phyloP scores from a whole-genome alignment of 2,888 invertebrate genomes.

The Epinotia brunnichana region DNA sequence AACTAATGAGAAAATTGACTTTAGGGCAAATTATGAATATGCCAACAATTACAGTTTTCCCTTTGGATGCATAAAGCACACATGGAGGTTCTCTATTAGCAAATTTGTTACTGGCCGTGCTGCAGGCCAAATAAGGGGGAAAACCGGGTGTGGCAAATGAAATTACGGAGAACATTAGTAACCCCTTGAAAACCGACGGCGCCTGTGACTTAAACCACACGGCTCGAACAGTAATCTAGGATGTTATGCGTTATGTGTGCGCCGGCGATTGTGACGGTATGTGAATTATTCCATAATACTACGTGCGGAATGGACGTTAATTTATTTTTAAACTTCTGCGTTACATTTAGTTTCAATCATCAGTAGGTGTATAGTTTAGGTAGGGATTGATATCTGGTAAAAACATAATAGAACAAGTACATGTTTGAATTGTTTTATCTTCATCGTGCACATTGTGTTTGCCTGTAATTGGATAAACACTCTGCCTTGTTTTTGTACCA shows the following conservation, averaged over 20 bases:
- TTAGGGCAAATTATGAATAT: too few relatives aligned
- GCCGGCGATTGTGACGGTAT: constrained; percentile 69
- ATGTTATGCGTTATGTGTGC: constrained; percentile 73
- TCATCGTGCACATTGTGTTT: too few relatives aligned
- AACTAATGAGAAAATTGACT: too few relatives aligned
- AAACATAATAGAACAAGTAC: not conserved
- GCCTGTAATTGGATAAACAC: too few relatives aligned
- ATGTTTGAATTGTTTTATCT: not conserved
- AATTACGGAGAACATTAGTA: too few relatives aligned
- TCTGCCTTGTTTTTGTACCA: too few relatives aligned
- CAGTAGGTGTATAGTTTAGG: constrained; percentile 2
- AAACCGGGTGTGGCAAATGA: constrained; percentile 35
- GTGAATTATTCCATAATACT: constrained; percentile 61
- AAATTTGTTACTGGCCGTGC: too few relatives aligned
- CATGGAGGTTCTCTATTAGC: too few relatives aligned
- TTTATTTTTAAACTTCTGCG: constrained; percentile 32
- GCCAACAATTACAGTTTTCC: not conserved
- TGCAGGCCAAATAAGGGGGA: too few relatives aligned
- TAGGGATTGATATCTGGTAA: not conserved
- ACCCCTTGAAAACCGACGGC: not conserved
- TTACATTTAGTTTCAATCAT: not conserved
- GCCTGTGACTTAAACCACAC: constrained; percentile 48
- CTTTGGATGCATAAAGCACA: too few relatives aligned
- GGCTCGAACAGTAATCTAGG: constrained; percentile 64
- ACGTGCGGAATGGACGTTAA: constrained; percentile 41